Evolutionary conservation across 2,113 vertebrate species (phyloP), one percentile per base, ranked within the genome.

Genomic region (Stigmatopora argus): DNA sequence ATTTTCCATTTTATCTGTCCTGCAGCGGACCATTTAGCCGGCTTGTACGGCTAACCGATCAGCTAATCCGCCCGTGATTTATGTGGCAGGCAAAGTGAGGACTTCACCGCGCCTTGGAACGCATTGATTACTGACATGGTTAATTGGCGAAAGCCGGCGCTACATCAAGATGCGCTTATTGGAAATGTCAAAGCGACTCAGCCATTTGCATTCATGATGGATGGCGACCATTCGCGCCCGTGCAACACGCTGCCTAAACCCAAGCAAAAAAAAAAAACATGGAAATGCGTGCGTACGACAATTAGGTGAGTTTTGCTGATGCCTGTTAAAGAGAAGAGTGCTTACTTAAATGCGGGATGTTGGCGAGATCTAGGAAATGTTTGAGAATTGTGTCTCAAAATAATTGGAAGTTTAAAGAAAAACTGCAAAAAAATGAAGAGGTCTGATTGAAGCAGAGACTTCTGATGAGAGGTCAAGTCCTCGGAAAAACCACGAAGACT

Each of bases 131-230:
- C 85, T 88, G 89, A 89, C 88, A 86, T 85, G 86, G 86, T 88
- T 91, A 90, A 91, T 91, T 89, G 90, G 88, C 83, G 87, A 84
- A 89, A 86, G 81, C 86, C 85, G 85, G 78, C 82, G 83, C 80
- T 88, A 89, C 85, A 87, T 69, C 75, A 85, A 90, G 86, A 88
- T 79, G 26, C 77, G 86, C 88, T 90, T 88, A 90, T 90, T 90
- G 89, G 87, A 88, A 89, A 90, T 90, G 89, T 91, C 90, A 90
- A 89, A 89, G 89, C 85, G 87, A 87, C 79, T 63, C 34, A 72
- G 85, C 88, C 84, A 88, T 89, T 91, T 91, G 88, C 87, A 92
- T 91, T 85, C 81, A 76, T 91, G 89, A 91, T 87, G 81, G 82
- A 89, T 84, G 80, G 74, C 26, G 77, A 87, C 85, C 82, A 85